Base-by-base conservation (phyloP, 1,140 invertebrate species). In the Drosophila orena region DNA sequence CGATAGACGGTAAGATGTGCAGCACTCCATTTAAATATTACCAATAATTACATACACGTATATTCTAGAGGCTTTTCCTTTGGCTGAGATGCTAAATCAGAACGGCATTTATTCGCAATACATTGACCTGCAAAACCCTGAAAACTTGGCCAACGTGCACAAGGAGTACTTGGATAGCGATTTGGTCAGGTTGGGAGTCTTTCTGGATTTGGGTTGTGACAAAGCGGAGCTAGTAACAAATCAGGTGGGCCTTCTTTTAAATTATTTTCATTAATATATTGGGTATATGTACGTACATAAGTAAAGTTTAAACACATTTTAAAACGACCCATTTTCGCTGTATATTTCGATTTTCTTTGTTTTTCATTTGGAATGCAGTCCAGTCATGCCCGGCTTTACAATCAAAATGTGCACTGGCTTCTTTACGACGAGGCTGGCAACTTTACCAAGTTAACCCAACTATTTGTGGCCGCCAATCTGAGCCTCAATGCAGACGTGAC, bases 401-500 rank as follows among this genome's bases (percentile, higher is more conserved):
- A 73, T 6, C 52, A 85, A 6, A 66, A 72, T 15, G 77, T 61
- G 35, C 76, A 89, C 27, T 91, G 90, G 90, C 44, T 91, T 8
- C 66, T 91, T 7, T 91, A 83, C 34, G 90, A 91, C 30, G 47
- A 73, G 5, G 0, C 10, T 4, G 69, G 70, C 0, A 78, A 91
- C 44, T 27, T 86, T 8, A 55, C 17, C 15, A 57, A 61, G 4
- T 42, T 91, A 40, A 47, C 14, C 0, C 8, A 64, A 10, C 52
- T 77, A 0, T 85, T 90, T 52, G 24, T 6, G 2, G n/a, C 27
- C 6, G 77, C 77, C 5, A 91, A 91, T 71, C 69, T 91, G 0
- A 89, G 86, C 7, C 37, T 91, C 11, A 75, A 91, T 72, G 77
- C 86, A 3, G 86, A 91, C 66, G 54, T 91, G 0, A 90, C 69